phyloP scores from a whole-genome alignment of 35 echinoderm and acorn worm genomes.

The Lytechinus variegatus region DNA sequence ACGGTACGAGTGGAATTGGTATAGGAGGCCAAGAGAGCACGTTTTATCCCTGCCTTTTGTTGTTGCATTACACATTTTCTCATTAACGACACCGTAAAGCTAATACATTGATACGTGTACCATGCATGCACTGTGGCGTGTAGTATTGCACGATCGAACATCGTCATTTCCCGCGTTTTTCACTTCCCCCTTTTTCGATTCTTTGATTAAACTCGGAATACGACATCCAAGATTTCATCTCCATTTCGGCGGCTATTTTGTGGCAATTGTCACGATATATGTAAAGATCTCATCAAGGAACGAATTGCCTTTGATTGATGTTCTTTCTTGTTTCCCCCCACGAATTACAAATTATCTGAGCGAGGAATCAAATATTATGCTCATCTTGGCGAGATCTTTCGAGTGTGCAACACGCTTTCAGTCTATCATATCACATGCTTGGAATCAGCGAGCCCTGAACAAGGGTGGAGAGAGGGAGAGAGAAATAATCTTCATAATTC shows the following conservation, averaged over 20 bases:
- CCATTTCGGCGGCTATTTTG: constrained; percentile 28
- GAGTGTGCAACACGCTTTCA: neutral
- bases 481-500: constrained; percentile 18
- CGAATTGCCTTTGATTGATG: constrained; percentile 27
- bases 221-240: constrained; percentile 28
- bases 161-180: neutral
- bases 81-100: constrained; percentile 8
- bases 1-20: neutral
- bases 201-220: constrained; percentile 23
- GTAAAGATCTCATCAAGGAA: constrained; percentile 41
- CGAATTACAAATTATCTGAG: constrained; percentile 39
- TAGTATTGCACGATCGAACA: neutral
- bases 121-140: neutral
- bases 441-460: neutral
- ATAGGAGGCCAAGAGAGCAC: neutral
- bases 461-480: neutral
- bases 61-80: neutral
- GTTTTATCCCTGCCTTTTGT: constrained; percentile 30
- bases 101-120: neutral
- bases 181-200: neutral
- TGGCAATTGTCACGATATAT: constrained; percentile 42
- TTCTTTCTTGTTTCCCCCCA: neutral
- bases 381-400: constrained; percentile 29
- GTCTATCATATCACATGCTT: neutral
- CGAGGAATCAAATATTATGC: neutral